These are phyloP conservation scores for Brachystomella parvula DNA, from an alignment of 1,140 invertebrate genomes.

Conservation along the genomic window DNA sequence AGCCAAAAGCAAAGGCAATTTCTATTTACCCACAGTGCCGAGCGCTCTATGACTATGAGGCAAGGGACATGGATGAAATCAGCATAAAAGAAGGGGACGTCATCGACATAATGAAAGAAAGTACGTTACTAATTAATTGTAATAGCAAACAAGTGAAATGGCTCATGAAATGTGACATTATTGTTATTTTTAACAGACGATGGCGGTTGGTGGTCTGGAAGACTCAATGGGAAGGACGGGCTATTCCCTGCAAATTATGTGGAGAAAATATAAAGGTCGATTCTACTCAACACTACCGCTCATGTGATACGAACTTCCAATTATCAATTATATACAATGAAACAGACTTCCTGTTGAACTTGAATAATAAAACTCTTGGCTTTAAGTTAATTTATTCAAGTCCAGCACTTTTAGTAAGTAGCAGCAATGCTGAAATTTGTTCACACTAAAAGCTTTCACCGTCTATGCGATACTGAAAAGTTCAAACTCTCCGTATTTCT, in stretches of 20 bases:
- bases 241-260: conserved; percentile 64
- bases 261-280: conserved; percentile 45
- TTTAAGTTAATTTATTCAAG: no score
- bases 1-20: conserved; percentile 41
- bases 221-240: conserved; percentile 51
- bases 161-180: background rate
- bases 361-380: no score
- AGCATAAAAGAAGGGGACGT: conserved; percentile 55
- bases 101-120: conserved; percentile 58
- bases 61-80: conserved; percentile 61
- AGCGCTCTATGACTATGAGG: conserved; percentile 59
- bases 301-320: background rate
- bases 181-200: conserved; percentile 48
- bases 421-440: no score
- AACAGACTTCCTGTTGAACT: no score
- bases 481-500: conserved; percentile 12
- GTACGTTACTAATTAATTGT: conserved; percentile 42
- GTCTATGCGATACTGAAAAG: background rate
- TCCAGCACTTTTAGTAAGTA: no score
- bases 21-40: conserved; percentile 50
- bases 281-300: background rate
- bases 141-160: conserved; percentile 7
- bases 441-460: no score
- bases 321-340: background rate
- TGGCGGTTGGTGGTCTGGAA: conserved; percentile 62